A percentile compares a stretch with the other conserved stretches of the same genome.
Evolutionary conservation across 2,888 invertebrate species (phyloP).

Genomic region (Habroteleia sp.): DNA sequence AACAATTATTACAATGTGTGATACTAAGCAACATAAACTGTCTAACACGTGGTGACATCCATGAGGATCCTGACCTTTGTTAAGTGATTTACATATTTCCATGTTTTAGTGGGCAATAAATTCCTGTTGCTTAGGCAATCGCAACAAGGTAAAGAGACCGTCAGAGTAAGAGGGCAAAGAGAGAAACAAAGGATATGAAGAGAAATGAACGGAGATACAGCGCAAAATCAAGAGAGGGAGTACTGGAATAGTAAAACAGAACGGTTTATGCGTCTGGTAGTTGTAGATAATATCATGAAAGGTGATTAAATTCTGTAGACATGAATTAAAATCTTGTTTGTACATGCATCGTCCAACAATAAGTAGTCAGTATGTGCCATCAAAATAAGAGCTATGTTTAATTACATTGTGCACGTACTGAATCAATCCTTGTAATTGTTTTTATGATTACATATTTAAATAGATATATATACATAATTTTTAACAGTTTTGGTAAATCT

Average conservation of each 20-base stretch:
- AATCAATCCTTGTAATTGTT: not conserved
- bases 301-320: constrained; percentile 67
- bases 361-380: constrained; percentile 41
- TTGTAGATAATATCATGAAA: constrained; percentile 69
- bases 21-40: constrained; percentile 48
- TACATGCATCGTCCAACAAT: constrained; percentile 59
- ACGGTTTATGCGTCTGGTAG: constrained; percentile 73
- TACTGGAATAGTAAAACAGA: constrained; percentile 70
- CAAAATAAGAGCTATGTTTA: constrained; percentile 42
- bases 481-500: too few species aligned
- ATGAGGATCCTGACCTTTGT: constrained; percentile 77
- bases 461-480: too few species aligned
- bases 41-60: constrained; percentile 67
- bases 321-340: constrained; percentile 68
- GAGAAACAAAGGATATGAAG: constrained; percentile 67
- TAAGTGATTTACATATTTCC: constrained; percentile 78
- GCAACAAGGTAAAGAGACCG: constrained; percentile 70
- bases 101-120: constrained; percentile 78
- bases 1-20: constrained; percentile 47
- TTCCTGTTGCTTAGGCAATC: constrained; percentile 77
- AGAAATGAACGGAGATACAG: constrained; percentile 62
- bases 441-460: too few species aligned
- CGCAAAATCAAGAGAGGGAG: constrained; percentile 62
- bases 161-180: constrained; percentile 66
- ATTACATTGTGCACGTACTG: constrained; percentile 36